Conservation (phyloP, 1,140 invertebrate species). For the Sarcophaga bullata region DNA sequence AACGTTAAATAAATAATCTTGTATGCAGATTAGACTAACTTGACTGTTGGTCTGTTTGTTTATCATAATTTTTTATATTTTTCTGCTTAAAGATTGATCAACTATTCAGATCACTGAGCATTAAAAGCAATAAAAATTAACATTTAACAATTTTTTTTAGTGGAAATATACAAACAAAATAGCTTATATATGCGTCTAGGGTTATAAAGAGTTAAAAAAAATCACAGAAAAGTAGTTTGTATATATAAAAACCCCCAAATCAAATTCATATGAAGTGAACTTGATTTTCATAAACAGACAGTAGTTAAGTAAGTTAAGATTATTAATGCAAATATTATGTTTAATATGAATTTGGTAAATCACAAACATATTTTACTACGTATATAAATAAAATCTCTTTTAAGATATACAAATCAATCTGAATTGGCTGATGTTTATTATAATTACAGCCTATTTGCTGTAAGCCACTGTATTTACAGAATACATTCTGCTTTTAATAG, state of each 20-base stretch:
- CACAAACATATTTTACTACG: too few relatives aligned
- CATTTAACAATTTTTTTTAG: background rate
- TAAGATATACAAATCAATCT: too few relatives aligned
- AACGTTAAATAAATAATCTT: background rate
- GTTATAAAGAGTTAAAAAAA: too few relatives aligned
- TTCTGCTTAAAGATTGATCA: background rate
- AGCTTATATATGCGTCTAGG: too few relatives aligned
- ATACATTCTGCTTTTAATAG: too few relatives aligned
- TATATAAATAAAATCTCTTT: background rate
- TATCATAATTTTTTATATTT: background rate
- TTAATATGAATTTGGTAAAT: too few relatives aligned
- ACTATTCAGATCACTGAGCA: background rate
- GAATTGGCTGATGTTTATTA: too few relatives aligned
- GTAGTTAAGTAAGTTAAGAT: background rate
- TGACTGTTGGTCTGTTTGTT: background rate
- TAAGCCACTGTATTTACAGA: too few relatives aligned
- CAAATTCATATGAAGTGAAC: background rate
- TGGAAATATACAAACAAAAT: constrained; percentile 14
- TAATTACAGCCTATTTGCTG: too few relatives aligned
- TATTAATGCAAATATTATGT: too few relatives aligned
- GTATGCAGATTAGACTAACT: background rate
- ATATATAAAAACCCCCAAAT: background rate
- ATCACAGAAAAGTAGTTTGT: too few relatives aligned
- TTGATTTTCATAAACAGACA: background rate
- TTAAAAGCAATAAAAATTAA: constrained; percentile 12